These are phyloP conservation scores for Psittacula derbiana DNA, from an alignment of 2,797 vertebrate genomes.

Conservation along the genomic window DNA sequence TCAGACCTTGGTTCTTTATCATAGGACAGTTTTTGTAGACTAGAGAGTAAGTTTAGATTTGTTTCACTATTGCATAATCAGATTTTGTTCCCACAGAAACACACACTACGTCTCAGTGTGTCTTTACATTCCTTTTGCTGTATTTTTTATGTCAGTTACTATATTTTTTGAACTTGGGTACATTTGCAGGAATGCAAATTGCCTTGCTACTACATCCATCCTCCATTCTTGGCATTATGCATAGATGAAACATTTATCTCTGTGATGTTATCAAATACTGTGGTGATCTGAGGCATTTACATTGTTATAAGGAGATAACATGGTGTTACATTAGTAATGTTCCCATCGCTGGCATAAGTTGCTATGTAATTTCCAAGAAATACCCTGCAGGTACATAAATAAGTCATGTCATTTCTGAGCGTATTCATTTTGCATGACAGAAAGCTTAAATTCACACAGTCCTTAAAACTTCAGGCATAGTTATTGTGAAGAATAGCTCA, in stretches of 20 bases:
- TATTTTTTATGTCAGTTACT: not conserved
- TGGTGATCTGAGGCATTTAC: constrained; percentile 53
- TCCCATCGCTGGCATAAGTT: constrained; percentile 36
- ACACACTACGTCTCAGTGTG: not conserved
- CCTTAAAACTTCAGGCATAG: not conserved
- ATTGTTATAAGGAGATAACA: constrained; percentile 51
- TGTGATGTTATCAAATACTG: constrained; percentile 49
- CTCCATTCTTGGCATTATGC: constrained; percentile 18
- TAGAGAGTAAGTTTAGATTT: not conserved
- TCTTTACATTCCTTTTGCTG: not conserved
- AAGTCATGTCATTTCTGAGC: constrained; percentile 36
- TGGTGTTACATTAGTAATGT: constrained; percentile 50
- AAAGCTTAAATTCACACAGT: constrained; percentile 26
- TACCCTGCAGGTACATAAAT: constrained; percentile 58
- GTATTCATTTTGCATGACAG: constrained; percentile 41
- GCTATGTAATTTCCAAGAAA: constrained; percentile 48
- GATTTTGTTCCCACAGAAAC: not conserved
- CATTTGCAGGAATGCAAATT: not conserved
- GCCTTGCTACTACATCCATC: not conserved
- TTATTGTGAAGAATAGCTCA: not conserved
- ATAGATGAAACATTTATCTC: constrained; percentile 42
- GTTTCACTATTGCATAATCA: not conserved
- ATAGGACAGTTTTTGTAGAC: not conserved
- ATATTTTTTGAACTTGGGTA: not conserved
- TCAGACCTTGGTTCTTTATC: not conserved